Evolutionary conservation across 2,797 vertebrate genomes (phyloP), one percentile per base, ranked within the genome.

Genomic region (Mus spretus): DNA sequence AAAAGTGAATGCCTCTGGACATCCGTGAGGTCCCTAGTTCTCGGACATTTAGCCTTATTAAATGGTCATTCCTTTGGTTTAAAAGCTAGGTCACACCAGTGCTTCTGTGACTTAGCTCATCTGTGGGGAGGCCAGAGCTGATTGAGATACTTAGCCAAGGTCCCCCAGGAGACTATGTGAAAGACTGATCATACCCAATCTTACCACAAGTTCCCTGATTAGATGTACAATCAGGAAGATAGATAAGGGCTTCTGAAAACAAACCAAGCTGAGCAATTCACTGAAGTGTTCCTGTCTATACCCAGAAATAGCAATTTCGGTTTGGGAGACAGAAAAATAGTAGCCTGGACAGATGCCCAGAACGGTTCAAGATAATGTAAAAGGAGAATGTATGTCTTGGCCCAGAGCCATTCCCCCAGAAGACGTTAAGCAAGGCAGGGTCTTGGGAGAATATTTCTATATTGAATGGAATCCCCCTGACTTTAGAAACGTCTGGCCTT

Each of bases 261-360:
- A 95, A 97, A 94, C 87, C 93, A 96, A 97, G 31, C 72, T 90
- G 93, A 98, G 90, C 75, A 89, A 63, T 94, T 74, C 74, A 13
- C n/a, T 95, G 61, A 93, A 34, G 20, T 86, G 20, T 6, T 80
- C 53, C 50, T 65, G 70, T 83, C 57, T 70, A 1, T 75, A 90
- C 63, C 65, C 80, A 97, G 96, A 96, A 97, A 97, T 12, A 90
- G 89, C 78, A 89, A 85, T 89, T 91, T 96, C 83, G 55, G 94
- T 96, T 75, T 59, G 59, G 88, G 96, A 96, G 78, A 34, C 95
- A 37, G 1, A 31, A 89, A 90, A 97, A 96, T 92, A 95, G 97
- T 96, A 96, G 94, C 92, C 96, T 97, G 97, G 95, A 92, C 75
- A 44, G 26, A 31, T 84, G 97, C 96, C 97, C 92, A 95, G 95